These are phyloP conservation scores for Peromyscus aztecus DNA, from an alignment of 2,797 vertebrate species.

Conservation along the genomic window DNA sequence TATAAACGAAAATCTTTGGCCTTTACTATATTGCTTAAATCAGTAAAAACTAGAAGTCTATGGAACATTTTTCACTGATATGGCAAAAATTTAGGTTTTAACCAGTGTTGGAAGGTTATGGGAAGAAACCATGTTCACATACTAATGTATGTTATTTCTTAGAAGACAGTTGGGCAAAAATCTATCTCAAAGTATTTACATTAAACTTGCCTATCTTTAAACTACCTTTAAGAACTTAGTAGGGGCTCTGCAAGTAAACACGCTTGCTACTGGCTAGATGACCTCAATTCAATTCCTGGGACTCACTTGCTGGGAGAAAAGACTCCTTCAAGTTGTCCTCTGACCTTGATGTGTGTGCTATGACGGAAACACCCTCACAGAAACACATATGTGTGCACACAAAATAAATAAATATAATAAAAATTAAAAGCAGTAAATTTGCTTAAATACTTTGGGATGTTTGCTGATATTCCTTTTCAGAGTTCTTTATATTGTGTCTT, in stretches of 20 bases:
- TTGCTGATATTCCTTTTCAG: background rate
- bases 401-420: background rate
- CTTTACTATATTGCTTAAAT: background rate
- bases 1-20: background rate
- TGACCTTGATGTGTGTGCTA: background rate
- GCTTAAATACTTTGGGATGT: background rate
- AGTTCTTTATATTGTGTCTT: background rate
- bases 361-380: background rate
- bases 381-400: too few relatives aligned
- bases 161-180: background rate
- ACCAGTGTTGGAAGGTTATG: background rate
- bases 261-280: background rate
- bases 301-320: background rate
- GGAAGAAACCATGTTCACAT: background rate
- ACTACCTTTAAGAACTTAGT: background rate
- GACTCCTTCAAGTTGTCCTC: background rate
- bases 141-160: conserved; percentile 32
- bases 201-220: background rate
- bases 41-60: background rate
- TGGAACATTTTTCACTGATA: background rate
- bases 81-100: conserved; percentile 34
- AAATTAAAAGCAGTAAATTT: background rate
- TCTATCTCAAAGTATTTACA: background rate
- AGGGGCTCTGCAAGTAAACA: background rate
- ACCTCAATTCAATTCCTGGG: background rate